Base-by-base conservation (phyloP, 1,140 invertebrate genomes). In the Chymomyza costata region DNA sequence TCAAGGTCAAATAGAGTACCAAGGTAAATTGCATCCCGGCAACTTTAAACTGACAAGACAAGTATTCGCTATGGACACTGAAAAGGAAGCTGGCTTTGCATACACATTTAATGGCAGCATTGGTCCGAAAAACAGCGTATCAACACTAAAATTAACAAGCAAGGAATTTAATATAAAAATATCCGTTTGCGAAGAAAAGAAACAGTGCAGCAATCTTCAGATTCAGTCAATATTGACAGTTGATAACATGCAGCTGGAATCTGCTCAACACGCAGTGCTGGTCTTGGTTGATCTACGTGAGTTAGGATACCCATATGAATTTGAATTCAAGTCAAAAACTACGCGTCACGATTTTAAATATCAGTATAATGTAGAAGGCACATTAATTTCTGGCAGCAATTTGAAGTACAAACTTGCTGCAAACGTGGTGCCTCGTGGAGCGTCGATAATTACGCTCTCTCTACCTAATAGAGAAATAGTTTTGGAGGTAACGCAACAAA, bases 171-270 rank as follows among this genome's bases (percentile, higher is more conserved):
- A 91, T 62, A 86, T 89, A 3, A 90, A 91, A 19, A 89, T 90
- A 34, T 91, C 92, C 3, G 91, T 91, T 78, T 93, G 92, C 74
- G 91, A 93, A 50, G 90, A 93, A 71, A 92, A 90, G 80, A 92
- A 93, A 54, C 90, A 93, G 56, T 93, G 92, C 65, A 90, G 91
- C 1, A 90, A 92, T 58, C 87, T 92, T 28, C 91, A 93, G 70
- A 51, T 93, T 6, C 88, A 91, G 43, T 90, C 90, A 2, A 50
- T 67, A 0, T 37, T 84, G 0, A 60, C 31, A 1, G 17, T 60
- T 5, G 60, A 71, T 14, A 51, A 66, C 5, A 46, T 85, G 41
- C 38, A 82, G 17, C 15, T 71, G 2, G 67, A 86, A 25, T 40
- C 39, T 13, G 68, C 87, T 10, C 85, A 90, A 65, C 87, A 90